Evolutionary conservation across 2,888 invertebrate genomes (phyloP), one percentile per base, ranked within the genome.

Genomic region (Acronicta psi): DNA sequence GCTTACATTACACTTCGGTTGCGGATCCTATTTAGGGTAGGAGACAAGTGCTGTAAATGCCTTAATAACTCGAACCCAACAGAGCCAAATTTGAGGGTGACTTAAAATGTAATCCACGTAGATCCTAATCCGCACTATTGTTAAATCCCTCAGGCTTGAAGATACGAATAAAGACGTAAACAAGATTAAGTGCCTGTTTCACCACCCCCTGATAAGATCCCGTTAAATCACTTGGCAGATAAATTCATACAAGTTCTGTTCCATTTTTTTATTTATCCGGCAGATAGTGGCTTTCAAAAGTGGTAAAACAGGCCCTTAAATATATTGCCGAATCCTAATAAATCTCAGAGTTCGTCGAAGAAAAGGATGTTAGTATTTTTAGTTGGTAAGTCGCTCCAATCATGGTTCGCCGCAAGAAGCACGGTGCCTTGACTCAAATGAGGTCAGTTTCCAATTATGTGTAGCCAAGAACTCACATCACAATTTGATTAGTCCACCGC

Each of bases 381-480:
- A n/a, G n/a, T n/a, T 44, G 10, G 56, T 43, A 36, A 61, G 16
- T 57, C 23, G 40, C 25, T 38, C 40, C 20, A 31, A 45, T 52
- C 20, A 50, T 46, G 37, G 8, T 29, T 6, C 31, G 40, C 7
- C 20, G 20, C 34, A 43, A 47, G 31, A 18, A 17, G 53, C 37
- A 43, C 40, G 36, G 17, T 44, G 37, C 17, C 29, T 43, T 53
- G 42, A 36, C 42, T 52, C 55, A 66, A 79, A 73, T 42, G 59
- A 68, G 81, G 82, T 73, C 82, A 76, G 53, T 47, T 56, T 42
- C 72, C 74, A 80, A 80, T 77, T 71, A 71, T 68, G 65, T 57
- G 54, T 57, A 52, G 57, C 47, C 50, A 38, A 59, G 61, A 57
- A 57, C 60, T 58, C 52, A 31, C 58, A 69, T 68, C 71, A 67